Conservation (phyloP, 2,888 invertebrate species). For the Craniophora ligustri region DNA sequence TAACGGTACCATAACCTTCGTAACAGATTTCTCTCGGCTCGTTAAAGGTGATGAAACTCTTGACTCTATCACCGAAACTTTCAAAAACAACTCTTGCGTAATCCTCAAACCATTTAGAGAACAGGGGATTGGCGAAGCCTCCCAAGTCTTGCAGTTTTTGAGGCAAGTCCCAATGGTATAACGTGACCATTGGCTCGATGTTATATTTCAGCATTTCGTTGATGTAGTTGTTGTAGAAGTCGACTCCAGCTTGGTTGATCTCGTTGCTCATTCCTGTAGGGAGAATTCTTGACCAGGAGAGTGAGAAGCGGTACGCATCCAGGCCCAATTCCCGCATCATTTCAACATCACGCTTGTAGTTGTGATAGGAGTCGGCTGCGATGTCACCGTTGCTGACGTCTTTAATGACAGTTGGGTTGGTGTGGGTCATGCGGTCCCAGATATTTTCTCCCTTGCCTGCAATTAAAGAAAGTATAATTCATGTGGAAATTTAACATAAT, state of each 20-base stretch:
- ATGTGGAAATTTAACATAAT: too few species aligned
- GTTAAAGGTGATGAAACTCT: conserved; percentile 89
- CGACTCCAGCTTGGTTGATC: conserved; percentile 88
- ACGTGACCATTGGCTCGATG: conserved; percentile 89
- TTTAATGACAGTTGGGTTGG: conserved; percentile 58
- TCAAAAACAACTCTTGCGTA: conserved; percentile 80
- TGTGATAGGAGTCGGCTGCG: conserved; percentile 89
- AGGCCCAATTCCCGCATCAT: conserved; percentile 72
- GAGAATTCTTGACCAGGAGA: conserved; percentile 84
- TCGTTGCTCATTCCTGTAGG: conserved; percentile 72
- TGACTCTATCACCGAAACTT: conserved; percentile 83
- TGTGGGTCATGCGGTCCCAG: conserved; percentile 73
- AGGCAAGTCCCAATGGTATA: conserved; percentile 88
- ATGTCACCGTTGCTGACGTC: conserved; percentile 87
- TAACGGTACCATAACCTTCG: conserved; percentile 77
- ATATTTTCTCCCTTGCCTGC: conserved; percentile 58
- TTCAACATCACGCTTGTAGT: conserved; percentile 87
- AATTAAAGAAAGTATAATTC: background rate
- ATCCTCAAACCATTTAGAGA: conserved; percentile 83
- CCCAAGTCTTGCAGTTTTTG: conserved; percentile 86
- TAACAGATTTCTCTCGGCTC: conserved; percentile 82
- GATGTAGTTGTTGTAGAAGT: conserved; percentile 90
- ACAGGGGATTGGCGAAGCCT: conserved; percentile 80
- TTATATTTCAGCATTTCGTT: conserved; percentile 88
- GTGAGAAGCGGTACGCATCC: conserved; percentile 83